Evolutionary conservation across 2,888 invertebrate species (phyloP), one percentile per base, ranked within the genome.

Genomic region (Xanthia icteritia): DNA sequence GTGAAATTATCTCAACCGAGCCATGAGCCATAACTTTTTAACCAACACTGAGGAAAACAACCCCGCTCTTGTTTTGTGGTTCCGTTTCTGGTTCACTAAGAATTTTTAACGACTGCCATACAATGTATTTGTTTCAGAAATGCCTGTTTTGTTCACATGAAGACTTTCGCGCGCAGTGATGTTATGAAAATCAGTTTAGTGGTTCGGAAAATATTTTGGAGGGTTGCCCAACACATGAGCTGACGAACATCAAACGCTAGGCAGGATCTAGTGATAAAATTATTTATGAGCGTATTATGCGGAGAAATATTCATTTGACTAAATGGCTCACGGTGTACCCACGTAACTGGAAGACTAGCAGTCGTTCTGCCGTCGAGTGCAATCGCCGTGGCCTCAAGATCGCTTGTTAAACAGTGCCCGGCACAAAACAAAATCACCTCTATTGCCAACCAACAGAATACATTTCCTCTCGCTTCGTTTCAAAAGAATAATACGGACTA

Each of bases 331-430:
- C 75, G 82, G 71, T 71, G 73, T 75, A 75, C 72, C 80, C 76
- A 68, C 66, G 72, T 77, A 77, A 73, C 86, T 79, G 86, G 87
- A 70, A 86, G 88, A 85, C 86, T 86, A 86, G 89, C 84, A 84
- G 84, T 83, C 87, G 84, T 71, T 87, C 77, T 79, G 31, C 76
- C 76, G 84, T 81, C 77, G 82, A 89, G 91, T 87, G 90, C 90
- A 89, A 91, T 91, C 88, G 89, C 84, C 84, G 84, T 76, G 75
- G 81, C 84, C 80, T 90, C 89, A 86, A 91, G 92, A 91, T 85
- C 83, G 88, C 91, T 93, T 91, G 92, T 92, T 92, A 90, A 89
- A 84, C 83, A 79, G 65, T 76, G 51, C 51, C 36, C 5, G 42
- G 27, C 13, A 76, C 81, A 78, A 81, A 54, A 77, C 27, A 89